Evolutionary conservation across 2,113 vertebrate genomes (phyloP), one percentile per base, ranked within the genome.

Genomic region (Ardeotis arabs): DNA sequence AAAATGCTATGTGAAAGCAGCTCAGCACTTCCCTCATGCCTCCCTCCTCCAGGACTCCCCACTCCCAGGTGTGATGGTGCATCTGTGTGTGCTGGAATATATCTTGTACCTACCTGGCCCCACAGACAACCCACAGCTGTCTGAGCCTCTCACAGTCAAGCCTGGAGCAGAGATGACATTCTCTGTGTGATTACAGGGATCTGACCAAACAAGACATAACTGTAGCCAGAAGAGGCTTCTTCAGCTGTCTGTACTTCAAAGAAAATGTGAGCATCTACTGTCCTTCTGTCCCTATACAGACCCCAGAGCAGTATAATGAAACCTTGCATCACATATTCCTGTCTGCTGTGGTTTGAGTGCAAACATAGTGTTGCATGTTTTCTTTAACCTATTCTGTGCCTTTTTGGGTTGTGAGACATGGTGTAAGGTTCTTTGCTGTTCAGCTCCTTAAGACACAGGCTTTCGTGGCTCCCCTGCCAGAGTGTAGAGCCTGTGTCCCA

Each of bases 301-400:
- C 20, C 44, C 52, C 79, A 72, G 58, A n/a, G 53, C 62, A 11
- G 10, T 10, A 29, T 17, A n/a, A 28, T 41, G 35, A 59, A 63
- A 1, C 28, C 16, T 52, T 67, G 47, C 31, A 5, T 11, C 0
- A 0, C 15, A 5, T 39, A 16, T 7, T 84, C 55, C 76, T 56
- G 0, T 31, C 50, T 74, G 60, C 69, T 78, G 66, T 31, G 37
- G n/a, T 68, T 17, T 24, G 28, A 68, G 62, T 41, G 49, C 60
- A 47, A 6, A 15, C 52, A 19, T 37, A 31, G 75, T 33, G 39
- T 24, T 25, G 9, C 0, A 0, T 15, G 4, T 23, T 79, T 72
- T 44, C 11, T 64, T 79, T 64, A 90, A 53, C 50, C 33, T 64
- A 3, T 62, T 56, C 49, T 33, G 2, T 66, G 72, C 58, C 7